Percentiles rank a stretch among this genome's conserved stretches.
These are phyloP conservation scores for Acrossocheilus fasciatus DNA, from an alignment of 2,797 vertebrate species.

Conservation along the genomic window DNA sequence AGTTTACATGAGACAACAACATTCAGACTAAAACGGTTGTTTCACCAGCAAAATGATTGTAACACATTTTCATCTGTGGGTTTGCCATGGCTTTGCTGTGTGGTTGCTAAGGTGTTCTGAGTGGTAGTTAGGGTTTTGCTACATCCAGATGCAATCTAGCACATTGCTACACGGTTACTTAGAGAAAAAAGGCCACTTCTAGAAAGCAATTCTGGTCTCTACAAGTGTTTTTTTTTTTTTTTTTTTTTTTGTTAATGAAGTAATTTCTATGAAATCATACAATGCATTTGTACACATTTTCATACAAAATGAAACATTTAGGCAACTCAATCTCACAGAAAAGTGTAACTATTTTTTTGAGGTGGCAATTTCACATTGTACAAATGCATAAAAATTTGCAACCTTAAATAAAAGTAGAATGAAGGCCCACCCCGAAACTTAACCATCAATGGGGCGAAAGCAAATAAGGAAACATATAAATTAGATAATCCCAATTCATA, in stretches of 20 bases:
- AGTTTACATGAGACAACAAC: conserved; percentile 7
- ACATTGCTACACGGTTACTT: background rate
- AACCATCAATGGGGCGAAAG: too few species aligned
- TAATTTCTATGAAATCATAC: background rate
- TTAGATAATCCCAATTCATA: too few species aligned
- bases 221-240: background rate
- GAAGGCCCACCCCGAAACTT: background rate
- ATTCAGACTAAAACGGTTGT: conserved; percentile 12
- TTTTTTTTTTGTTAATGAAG: background rate
- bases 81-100: background rate
- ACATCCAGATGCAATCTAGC: background rate
- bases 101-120: background rate
- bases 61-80: background rate
- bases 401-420: background rate
- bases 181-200: background rate
- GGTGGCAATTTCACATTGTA: background rate
- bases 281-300: background rate
- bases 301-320: background rate
- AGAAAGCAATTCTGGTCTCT: background rate
- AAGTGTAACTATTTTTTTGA: background rate
- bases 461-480: too few species aligned
- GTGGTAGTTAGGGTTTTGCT: background rate
- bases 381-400: background rate
- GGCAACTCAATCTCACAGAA: background rate
- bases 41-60: conserved; percentile 6